A percentile compares a stretch with the other conserved stretches of the same genome.
These are phyloP conservation scores for Rhabditoides inermis DNA, from an alignment of 2,888 invertebrate genomes.

Conservation along the genomic window DNA sequence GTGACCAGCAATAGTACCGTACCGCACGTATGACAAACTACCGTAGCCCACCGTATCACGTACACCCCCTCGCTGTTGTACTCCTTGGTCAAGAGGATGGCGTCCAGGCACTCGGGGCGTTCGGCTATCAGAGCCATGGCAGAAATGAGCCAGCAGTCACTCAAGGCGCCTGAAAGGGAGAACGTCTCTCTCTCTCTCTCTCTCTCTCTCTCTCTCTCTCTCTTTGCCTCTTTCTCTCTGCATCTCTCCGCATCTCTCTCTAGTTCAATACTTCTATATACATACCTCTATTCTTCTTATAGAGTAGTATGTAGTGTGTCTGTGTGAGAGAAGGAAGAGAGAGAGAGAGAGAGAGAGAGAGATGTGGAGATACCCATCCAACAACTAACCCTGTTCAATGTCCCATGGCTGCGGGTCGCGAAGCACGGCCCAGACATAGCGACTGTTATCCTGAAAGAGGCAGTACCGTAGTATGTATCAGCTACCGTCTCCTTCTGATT, in stretches of 20 bases:
- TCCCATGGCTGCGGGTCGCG: constrained; percentile 43
- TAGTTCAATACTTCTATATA: too few relatives aligned
- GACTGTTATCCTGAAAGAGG: too few relatives aligned
- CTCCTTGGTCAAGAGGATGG: constrained; percentile 75
- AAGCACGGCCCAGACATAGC: constrained; percentile 59
- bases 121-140: constrained; percentile 92
- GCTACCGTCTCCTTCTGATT: too few relatives aligned
- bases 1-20: background rate
- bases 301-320: too few relatives aligned
- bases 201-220: background rate
- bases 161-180: constrained; percentile 73
- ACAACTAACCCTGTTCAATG: constrained; percentile 49
- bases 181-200: background rate
- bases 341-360: background rate
- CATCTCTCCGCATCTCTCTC: background rate
- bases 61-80: constrained; percentile 66
- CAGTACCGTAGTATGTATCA: too few relatives aligned
- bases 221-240: too few relatives aligned
- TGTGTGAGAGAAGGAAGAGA: background rate
- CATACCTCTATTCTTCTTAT: too few relatives aligned
- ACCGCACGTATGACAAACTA: background rate
- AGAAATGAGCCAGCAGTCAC: constrained; percentile 93
- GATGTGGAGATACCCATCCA: background rate
- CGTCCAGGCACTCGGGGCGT: constrained; percentile 82
- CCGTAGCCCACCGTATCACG: constrained; percentile 48